Percentiles rank a stretch among this genome's conserved stretches.
Conservation (phyloP, 2,888 invertebrate genomes). For the Lepeophtheirus nordmannii region DNA sequence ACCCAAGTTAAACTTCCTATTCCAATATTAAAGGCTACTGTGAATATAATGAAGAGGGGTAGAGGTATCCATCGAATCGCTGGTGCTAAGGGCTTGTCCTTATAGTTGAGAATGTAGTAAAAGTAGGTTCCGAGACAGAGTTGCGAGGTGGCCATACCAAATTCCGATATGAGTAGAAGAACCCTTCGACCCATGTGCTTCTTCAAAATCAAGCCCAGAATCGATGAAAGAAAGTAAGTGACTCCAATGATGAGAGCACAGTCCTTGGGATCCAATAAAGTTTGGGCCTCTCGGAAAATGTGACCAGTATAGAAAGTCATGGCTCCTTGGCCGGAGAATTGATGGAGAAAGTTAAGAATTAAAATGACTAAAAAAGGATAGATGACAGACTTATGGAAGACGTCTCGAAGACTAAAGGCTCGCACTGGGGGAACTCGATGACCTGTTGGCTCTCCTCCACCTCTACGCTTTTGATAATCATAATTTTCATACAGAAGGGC, state of each 20-base stretch:
- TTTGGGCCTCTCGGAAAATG: conserved; percentile 19
- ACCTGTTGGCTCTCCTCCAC: not conserved
- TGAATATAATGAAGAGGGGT: conserved; percentile 18
- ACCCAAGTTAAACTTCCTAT: conserved; percentile 21
- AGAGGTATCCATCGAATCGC: conserved; percentile 14
- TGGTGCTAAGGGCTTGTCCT: not conserved
- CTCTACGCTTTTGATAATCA: not conserved
- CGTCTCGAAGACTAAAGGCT: not conserved
- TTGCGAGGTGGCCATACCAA: conserved; percentile 18
- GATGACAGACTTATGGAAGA: conserved; percentile 22
- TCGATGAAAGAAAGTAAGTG: conserved; percentile 20
- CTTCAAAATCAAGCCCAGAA: conserved; percentile 12
- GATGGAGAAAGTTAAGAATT: conserved; percentile 15
- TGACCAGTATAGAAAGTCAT: conserved; percentile 19
- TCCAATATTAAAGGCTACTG: conserved; percentile 21
- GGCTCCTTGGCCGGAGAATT: conserved; percentile 22
- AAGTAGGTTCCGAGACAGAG: conserved; percentile 14
- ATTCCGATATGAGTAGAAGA: conserved; percentile 15
- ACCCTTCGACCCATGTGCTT: conserved; percentile 17
- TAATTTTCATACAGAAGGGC: conserved; percentile 17
- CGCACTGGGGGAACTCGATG: not conserved
- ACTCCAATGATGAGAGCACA: conserved; percentile 18
- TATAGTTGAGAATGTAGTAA: conserved; percentile 4
- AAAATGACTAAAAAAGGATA: conserved; percentile 22
- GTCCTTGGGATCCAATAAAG: conserved; percentile 10